Evolutionary conservation across 2,113 vertebrate species (phyloP), one percentile per base, ranked within the genome.

Genomic region (Coracopsis vasa): DNA sequence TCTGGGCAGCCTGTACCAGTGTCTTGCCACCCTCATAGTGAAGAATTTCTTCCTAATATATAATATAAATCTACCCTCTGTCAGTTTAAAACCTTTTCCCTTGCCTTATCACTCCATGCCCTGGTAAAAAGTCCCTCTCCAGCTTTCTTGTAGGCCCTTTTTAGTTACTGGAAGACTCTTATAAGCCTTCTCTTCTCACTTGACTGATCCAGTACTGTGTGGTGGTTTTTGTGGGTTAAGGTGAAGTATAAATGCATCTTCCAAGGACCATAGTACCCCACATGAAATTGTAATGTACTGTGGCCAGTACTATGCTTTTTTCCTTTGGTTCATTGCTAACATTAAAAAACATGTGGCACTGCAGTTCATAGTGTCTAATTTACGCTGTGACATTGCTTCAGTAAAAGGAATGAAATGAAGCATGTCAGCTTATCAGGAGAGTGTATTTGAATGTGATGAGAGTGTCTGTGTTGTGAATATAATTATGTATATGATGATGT

Each of bases 401-500:
- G 67, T 41, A 39, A 66, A 83, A 42, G 21, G 70, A 71, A 80
- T 82, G 23, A 90, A 84, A 48, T 31, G 2, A 93, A 85, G 13
- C 29, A 29, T 85, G 60, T 70, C 39, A 33, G 24, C 33, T 64
- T 85, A 84, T 75, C 80, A 74, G 80, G 65, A 60, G 41, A 72
- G 21, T 28, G 13, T 80, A 24, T 86, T 88, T 85, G 45, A 95
- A 78, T 87, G 56, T 86, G 69, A 78, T 88, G 61, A 88, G 60
- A 20, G 31, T 60, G 48, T 86, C 50, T 85, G 16, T 56, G 47
- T 89, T 88, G 31, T 60, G 65, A 54, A 29, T 80, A n/a, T 72
- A 72, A 56, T 87, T 92, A 54, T 91, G 58, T 47, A 42, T 73
- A 31, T 44, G 50, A 29, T 77, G 67, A 50, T 70, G 75, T 67